phyloP scores from a whole-genome alignment of 2,113 vertebrate genomes.

The Megaceryle torquata region DNA sequence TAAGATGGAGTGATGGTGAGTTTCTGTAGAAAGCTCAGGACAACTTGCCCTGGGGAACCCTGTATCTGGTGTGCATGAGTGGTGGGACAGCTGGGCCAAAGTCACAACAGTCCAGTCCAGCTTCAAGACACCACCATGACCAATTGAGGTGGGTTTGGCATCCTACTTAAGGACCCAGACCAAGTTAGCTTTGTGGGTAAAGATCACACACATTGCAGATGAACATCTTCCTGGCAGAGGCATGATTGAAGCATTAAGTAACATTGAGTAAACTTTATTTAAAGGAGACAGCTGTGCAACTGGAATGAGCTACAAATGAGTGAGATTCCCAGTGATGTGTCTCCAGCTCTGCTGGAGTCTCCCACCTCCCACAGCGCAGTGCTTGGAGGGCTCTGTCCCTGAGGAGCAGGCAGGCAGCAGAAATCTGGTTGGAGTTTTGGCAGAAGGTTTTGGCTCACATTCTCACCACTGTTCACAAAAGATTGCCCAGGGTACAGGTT shows the following conservation, averaged over 20 bases:
- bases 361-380: constrained; percentile 10
- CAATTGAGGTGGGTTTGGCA: neutral
- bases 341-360: constrained; percentile 12
- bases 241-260: neutral
- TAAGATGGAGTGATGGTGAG: neutral
- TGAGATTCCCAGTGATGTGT: constrained; percentile 35
- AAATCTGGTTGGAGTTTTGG: neutral
- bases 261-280: constrained; percentile 22
- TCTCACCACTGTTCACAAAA: neutral
- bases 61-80: neutral
- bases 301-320: constrained; percentile 39
- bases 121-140: neutral
- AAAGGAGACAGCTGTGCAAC: constrained; percentile 61
- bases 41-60: neutral
- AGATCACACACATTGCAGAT: neutral
- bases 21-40: neutral
- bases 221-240: constrained; percentile 8
- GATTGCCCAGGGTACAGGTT: neutral
- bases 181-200: neutral
- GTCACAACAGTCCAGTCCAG: neutral
- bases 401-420: neutral
- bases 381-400: neutral
- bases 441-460: neutral
- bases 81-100: neutral
- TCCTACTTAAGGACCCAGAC: neutral